Evolutionary conservation across 2,797 vertebrate species (phyloP), one percentile per base, ranked within the genome.

Genomic region (Ceryle rudis): DNA sequence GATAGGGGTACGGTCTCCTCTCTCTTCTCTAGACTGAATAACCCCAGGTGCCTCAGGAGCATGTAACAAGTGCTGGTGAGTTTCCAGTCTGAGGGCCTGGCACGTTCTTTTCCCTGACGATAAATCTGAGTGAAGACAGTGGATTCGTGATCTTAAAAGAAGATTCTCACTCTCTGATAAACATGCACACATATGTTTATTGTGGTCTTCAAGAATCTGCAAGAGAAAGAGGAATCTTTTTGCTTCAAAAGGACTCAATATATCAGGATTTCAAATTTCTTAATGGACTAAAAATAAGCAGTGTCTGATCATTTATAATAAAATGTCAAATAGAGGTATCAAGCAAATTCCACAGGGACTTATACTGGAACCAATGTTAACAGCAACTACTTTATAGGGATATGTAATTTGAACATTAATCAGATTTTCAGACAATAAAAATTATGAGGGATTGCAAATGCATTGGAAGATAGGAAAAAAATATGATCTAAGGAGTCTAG

Each of bases 361-460:
- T 77, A 17, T 67, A 35, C 3, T 86, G 60, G 52, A 89, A 87
- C 62, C 44, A 47, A 16, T 82, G 39, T 64, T 73, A 83, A 66
- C 73, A 61, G 52, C 69, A 93, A 9, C 49, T 92, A 42, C 37
- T 90, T 86, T 91, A 81, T 49, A 87, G 67, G 62, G 54, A 64
- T 79, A 70, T 80, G 60, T 94, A 94, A 93, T 93, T 57, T 74
- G 86, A 94, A 92, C 52, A 75, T 58, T 87, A 91, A 96, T 79
- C 94, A 94, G 67, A 93, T 93, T 93, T 94, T 69, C 81, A 94
- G 81, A 78, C 88, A 93, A 16, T 86, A 93, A 93, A 90, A 96
- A 94, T 92, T 31, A 71, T 70, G 90, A 89, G 71, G 65, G 73
- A 55, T 90, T 95, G 90, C 52, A 92, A 94, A 95, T 80, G 72